Percentiles rank a stretch among this genome's conserved stretches.
Conservation (phyloP, 2,888 invertebrate genomes). For the Leucozona laternaria region DNA sequence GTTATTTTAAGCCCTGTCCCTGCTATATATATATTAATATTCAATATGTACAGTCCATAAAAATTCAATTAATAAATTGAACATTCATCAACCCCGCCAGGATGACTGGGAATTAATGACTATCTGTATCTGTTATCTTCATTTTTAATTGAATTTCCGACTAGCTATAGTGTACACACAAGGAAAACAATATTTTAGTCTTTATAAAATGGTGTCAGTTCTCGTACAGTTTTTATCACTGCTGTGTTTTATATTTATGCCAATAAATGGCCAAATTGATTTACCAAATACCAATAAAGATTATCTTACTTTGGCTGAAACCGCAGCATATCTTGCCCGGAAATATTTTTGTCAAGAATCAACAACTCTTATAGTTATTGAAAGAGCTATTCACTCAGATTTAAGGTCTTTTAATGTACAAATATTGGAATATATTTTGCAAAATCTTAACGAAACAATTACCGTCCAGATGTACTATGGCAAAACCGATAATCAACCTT, state of each 20-base stretch:
- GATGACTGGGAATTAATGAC: neutral
- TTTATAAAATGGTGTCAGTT: neutral
- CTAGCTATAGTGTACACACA: neutral
- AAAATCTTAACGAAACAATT: neutral
- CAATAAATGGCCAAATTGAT: neutral
- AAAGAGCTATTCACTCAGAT: neutral
- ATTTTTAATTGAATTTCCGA: neutral
- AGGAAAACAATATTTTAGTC: neutral
- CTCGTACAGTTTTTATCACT: neutral
- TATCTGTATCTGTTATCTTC: neutral
- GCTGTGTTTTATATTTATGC: neutral
- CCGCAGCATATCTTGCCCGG: neutral
- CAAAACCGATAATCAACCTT: neutral
- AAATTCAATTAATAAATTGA: neutral
- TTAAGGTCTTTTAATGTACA: neutral
- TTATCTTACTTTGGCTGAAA: neutral
- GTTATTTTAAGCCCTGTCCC: too few relatives aligned
- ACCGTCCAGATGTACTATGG: neutral
- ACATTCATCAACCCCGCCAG: neutral
- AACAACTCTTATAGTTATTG: neutral
- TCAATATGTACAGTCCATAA: neutral
- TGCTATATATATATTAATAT: neutral
- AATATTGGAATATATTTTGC: neutral
- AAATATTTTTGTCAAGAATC: neutral
- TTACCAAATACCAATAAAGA: neutral